These are phyloP conservation scores for Azemiops feae DNA, from an alignment of 2,113 vertebrate genomes.

Conservation along the genomic window DNA sequence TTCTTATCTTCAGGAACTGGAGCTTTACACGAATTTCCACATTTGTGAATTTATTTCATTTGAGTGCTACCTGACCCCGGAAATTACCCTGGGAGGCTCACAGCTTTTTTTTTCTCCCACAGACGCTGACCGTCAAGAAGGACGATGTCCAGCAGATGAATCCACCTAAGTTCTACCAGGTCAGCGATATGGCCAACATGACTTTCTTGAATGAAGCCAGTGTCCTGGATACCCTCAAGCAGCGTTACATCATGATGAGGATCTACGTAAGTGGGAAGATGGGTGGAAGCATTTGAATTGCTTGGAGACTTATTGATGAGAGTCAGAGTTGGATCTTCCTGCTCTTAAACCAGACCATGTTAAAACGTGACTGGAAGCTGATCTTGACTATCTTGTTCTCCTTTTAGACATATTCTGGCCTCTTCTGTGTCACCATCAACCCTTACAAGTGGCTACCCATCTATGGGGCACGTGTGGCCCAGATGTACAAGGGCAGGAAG, in stretches of 20 bases:
- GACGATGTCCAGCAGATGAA: slow-evolving; percentile 56
- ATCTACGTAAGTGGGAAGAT: slow-evolving; percentile 34
- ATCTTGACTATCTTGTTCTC: neutral
- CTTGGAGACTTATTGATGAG: neutral
- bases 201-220: slow-evolving; percentile 55
- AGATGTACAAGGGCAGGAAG: slow-evolving; percentile 56
- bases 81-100: neutral
- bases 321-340: neutral
- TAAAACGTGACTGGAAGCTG: neutral
- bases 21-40: neutral
- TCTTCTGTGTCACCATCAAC: slow-evolving; percentile 63
- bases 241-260: slow-evolving; percentile 31
- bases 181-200: slow-evolving; percentile 32
- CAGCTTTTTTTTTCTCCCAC: neutral
- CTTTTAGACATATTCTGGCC: slow-evolving; percentile 55
- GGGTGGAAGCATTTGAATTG: neutral
- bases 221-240: slow-evolving; percentile 24
- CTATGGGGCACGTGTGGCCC: slow-evolving; percentile 24
- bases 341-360: neutral
- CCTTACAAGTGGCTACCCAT: slow-evolving; percentile 65
- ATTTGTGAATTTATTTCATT: neutral
- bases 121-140: slow-evolving; percentile 42
- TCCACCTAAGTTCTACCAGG: slow-evolving; percentile 40
- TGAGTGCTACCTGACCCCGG: neutral
- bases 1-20: neutral